phyloP scores from a whole-genome alignment of 1,140 invertebrate species.

The Melitaea cinxia region DNA sequence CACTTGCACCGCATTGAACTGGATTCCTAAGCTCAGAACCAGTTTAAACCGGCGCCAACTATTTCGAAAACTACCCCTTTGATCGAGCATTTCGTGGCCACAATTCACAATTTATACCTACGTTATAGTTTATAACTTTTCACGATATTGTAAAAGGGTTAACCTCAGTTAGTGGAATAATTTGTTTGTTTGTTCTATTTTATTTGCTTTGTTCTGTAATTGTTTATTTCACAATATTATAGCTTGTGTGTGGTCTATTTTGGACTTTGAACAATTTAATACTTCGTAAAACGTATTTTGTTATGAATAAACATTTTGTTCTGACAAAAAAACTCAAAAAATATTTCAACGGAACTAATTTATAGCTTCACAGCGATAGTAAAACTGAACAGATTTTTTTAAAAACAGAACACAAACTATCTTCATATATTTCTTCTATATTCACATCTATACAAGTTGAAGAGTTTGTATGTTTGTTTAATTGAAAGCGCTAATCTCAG shows the following conservation, averaged over 20 bases:
- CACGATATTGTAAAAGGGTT: not conserved
- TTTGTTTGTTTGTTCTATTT: not conserved
- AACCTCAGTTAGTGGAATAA: constrained; percentile 1
- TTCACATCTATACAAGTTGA: too few relatives aligned
- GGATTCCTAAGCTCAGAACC: constrained; percentile 44
- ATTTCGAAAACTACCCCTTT: constrained; percentile 58
- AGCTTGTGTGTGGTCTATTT: not conserved
- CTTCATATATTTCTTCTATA: too few relatives aligned
- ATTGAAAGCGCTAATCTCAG: too few relatives aligned
- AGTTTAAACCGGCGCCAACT: constrained; percentile 48
- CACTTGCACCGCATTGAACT: constrained; percentile 42
- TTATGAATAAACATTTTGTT: too few relatives aligned
- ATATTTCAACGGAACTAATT: too few relatives aligned
- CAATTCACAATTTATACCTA: constrained; percentile 46
- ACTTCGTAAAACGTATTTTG: not conserved
- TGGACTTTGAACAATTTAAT: not conserved
- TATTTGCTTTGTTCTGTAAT: not conserved
- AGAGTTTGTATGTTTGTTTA: too few relatives aligned
- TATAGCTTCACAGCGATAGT: too few relatives aligned
- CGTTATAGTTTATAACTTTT: constrained; percentile 9
- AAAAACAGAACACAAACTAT: too few relatives aligned
- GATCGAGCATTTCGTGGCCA: constrained; percentile 52
- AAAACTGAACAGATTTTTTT: too few relatives aligned
- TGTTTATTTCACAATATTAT: not conserved
- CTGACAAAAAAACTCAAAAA: too few relatives aligned